Base-by-base conservation (phyloP, 2,113 vertebrate genomes). In the Casuarius casuarius region DNA sequence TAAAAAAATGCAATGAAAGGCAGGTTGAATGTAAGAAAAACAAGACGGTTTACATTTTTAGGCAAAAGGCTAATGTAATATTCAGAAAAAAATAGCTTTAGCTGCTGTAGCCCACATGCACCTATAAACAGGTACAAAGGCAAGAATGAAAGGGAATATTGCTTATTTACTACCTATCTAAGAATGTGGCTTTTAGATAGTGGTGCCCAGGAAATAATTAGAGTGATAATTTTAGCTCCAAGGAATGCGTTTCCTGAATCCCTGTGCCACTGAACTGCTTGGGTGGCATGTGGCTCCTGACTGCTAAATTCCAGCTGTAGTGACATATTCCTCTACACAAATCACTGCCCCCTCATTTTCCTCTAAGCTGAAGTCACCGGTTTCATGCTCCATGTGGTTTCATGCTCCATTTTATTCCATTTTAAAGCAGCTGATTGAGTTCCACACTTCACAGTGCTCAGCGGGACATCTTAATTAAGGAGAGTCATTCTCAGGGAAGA, bases 301-400 rank as follows among this genome's bases (percentile, higher is more conserved):
- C 42, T 68, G 74, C 21, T 63, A 63, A 61, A 72, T 92, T 87
- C 73, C 80, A 90, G 12, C 25, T 84, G 51, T 35, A 81, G 46
- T 29, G 7, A 18, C 61, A 82, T 73, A 7, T 67, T 90, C 15
- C 59, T 81, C 80, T 56, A n/a, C 61, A 46, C 16, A 62, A 66
- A 62, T 74, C 74, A 59, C 29, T 0, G 0, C 19, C 42, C 26
- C 59, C 66, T 80, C 3, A 67, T 80, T 89, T 87, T 84, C 38
- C 56, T 38, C 78, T 28, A 70, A 87, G 62, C n/a, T 72, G 77
- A 78, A 95, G 59, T 67, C 56, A 61, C 46, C 16, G 15, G 29
- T 58, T 96, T 95, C 91, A 95, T 75, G 62, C 70, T 91, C 71
- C 56, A 58, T 95, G 56, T 58, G 16, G 56, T 58, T 96, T 95